Base-by-base conservation (phyloP, 2,888 invertebrate species). In the Chaetoderma sp. region DNA sequence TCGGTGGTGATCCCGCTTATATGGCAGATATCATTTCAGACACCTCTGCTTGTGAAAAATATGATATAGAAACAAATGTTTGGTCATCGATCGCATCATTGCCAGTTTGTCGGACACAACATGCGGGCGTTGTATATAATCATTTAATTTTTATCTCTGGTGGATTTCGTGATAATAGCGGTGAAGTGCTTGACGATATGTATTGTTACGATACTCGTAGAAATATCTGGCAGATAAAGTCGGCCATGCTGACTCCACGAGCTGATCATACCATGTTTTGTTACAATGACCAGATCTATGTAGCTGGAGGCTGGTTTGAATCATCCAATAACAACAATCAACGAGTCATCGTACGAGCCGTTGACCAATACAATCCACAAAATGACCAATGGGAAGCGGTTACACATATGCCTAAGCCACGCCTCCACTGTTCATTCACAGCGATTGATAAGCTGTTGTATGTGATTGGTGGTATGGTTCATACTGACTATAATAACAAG, bases 381-480 rank as follows among this genome's bases (percentile, higher is more conserved):
- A 87, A 87, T 6, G 89, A 91, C 74, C 79, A 86, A 1, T 92
- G 92, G 92, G 86, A 87, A 64, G 87, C 89, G 21, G 88, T 91
- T 45, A 90, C 91, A 0, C 86, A 86, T 56, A 89, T 92, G 58
- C 92, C 92, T 1, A 90, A 90, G 0, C 91, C 92, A 1, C 87
- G 92, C 57, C 91, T 91, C 78, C 92, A 92, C 77, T 90, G 91
- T 0, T 91, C 91, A 1, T 90, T 91, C 56, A 90, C 91, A 5
- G 88, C 90, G 25, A 88, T 91, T 21, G 88, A 89, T 32, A 86
- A 88, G 23, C 89, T 90, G 78, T 89, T 92, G 49, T 91, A 91
- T 79, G 90, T 92, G 72, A 90, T 92, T 67, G 92, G 92, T 13
- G 92, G 92, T 0, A 90, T 92, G 80, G 90, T 90, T 47, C 90